Base-by-base conservation (phyloP, 2,113 vertebrate species). In the Rhea americana region DNA sequence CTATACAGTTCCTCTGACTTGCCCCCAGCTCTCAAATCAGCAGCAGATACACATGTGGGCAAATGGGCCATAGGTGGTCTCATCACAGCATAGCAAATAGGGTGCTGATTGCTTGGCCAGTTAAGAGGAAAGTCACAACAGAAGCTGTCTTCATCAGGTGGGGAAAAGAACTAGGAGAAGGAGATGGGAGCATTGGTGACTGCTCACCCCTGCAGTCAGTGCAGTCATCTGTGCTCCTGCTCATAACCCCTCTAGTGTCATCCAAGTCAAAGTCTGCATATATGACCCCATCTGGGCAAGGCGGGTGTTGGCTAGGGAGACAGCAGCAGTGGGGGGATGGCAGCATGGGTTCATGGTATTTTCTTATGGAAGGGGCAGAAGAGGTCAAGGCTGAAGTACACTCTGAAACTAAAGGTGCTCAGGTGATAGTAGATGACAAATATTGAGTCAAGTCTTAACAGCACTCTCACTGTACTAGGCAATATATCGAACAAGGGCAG, bases 91-190 rank as follows among this genome's bases (percentile, higher is more conserved):
- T 18, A 47, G 45, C 45, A 47, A 18, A 47, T 22, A 28, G 66
- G 25, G 13, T 3, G 15, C 63, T 9, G 14, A 50, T 45, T 1
- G 26, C 35, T 45, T 35, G 5, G 41, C 74, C 59, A 5, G 2
- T 14, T 26, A 51, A 37, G 15, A 59, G 20, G 4, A 63, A 67
- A 87, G 48, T 18, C 11, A 50, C 11, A 63, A 56, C 56, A 87
- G 28, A 25, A 82, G 35, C 0, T 56, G 53, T 15, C 7, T 24
- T 66, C 20, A 11, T 59, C 22, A 18, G 17, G 26, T 3, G 2
- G 0, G 8, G n/a, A 32, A 72, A 26, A 59, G 24, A 85, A 30
- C 3, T 32, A n/a, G 30, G 22, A 78, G 1, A 5, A 81, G 39
- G 65, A 14, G 39, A 55, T 3, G 19, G 56, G 26, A 70, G 56